These are phyloP conservation scores for Adelges cooleyi DNA, from an alignment of 1,140 invertebrate genomes.

Conservation along the genomic window DNA sequence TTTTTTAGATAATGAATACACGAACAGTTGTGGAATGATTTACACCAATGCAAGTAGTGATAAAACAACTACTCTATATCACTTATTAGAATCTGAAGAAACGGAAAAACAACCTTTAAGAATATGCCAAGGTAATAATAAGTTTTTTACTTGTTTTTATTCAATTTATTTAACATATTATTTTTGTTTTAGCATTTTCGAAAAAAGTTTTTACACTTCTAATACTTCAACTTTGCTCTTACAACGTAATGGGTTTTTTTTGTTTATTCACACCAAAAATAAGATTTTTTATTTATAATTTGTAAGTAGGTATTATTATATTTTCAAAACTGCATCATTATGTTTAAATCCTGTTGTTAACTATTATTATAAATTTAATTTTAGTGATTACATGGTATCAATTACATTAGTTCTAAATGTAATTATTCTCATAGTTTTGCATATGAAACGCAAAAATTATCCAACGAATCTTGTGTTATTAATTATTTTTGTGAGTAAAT, in stretches of 20 bases:
- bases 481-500: constrained; percentile 20
- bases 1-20: not conserved
- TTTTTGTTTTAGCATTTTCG: constrained; percentile 18
- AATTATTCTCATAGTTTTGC: constrained; percentile 1
- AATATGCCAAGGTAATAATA: constrained; percentile 1
- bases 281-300: constrained; percentile 21
- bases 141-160: no score
- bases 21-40: not conserved
- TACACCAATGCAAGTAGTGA: not conserved
- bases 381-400: constrained; percentile 19
- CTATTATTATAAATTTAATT: not conserved
- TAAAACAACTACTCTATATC: not conserved
- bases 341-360: not conserved
- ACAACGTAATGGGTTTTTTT: constrained; percentile 14
- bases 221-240: not conserved
- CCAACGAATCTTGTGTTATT: constrained; percentile 7
- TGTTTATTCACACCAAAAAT: constrained; percentile 25
- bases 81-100: not conserved
- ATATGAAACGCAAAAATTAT: constrained; percentile 21
- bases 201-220: constrained; percentile 7
- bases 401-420: constrained; percentile 21
- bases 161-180: no score
- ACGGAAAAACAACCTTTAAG: not conserved
- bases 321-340: no score
- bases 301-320: not conserved